Base-by-base conservation (phyloP, 1,140 invertebrate genomes). In the Nymphalis io region DNA sequence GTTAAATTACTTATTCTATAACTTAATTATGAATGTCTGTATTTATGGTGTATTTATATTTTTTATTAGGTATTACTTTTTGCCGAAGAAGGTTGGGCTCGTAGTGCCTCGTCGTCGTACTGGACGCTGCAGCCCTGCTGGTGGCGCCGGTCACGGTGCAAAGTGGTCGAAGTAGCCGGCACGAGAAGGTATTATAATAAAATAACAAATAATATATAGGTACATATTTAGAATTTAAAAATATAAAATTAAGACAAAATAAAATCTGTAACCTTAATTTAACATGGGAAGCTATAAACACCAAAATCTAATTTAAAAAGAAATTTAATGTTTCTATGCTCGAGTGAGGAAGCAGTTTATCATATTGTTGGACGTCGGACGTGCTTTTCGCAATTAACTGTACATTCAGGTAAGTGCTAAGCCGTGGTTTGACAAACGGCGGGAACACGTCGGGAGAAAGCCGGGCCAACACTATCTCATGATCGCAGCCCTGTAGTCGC, bases 81-180 rank as follows among this genome's bases (percentile, higher is more conserved):
- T 83, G 96, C 96, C 0, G 96, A 97, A 83, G 96, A 97, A 85
- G 95, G 96, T 15, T 97, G 96, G 96, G 96, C 96, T 44, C 93
- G 95, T 66, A 96, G 95, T 73, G 96, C 96, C 20, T 95, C 96
- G 33, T 96, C 95, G 70, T 96, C 95, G 27, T 96, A 97, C 88
- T 97, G 96, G 96, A 95, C 96, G n/a, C 93, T 97, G 72, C 96
- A 96, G 82, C 95, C 95, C 53, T 95, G 95, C 77, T 97, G 96
- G 96, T 97, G 96, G 96, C 95, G 95, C 69, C 92, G 94, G 51
- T 95, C 94, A 73, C 93, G 95, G 13, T 97, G 96, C 90, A 96
- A 96, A 92, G 95, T 97, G 66, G 95, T 96, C 21, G 96, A 97
- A 90, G 95, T 96, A 33, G 94, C 95, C 58, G 96, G 96, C 57